Conservation (phyloP, 2,797 vertebrate genomes). For the Darevskia mixta region DNA sequence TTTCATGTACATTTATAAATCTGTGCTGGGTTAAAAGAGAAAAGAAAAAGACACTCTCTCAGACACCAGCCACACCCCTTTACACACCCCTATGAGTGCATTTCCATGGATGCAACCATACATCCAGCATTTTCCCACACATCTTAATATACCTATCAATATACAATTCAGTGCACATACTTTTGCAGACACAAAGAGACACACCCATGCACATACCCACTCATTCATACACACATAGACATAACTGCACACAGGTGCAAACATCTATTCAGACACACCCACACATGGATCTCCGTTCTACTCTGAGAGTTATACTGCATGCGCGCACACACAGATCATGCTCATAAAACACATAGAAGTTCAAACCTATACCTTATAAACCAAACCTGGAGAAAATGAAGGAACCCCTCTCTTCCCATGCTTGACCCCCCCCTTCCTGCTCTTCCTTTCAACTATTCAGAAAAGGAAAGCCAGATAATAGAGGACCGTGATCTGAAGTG, state of each 20-base stretch:
- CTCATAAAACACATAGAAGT: constrained; percentile 22
- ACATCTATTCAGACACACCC: background rate
- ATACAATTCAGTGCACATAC: constrained; percentile 13
- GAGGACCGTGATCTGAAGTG: constrained; percentile 43
- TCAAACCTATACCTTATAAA: constrained; percentile 41
- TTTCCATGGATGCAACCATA: background rate
- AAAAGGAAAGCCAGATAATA: constrained; percentile 8
- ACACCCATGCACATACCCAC: background rate
- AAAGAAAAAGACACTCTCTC: background rate
- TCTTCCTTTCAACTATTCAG: constrained; percentile 44
- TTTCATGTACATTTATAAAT: constrained; percentile 13
- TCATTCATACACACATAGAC: constrained; percentile 24
- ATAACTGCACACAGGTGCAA: background rate
- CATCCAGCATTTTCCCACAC: background rate
- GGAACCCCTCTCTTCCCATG: constrained; percentile 30
- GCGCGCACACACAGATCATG: background rate
- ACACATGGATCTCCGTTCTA: constrained; percentile 11
- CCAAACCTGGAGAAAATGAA: constrained; percentile 43
- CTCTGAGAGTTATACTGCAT: background rate
- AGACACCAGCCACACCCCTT: constrained; percentile 62
- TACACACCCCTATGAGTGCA: background rate
- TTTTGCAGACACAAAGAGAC: constrained; percentile 40
- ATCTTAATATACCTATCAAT: background rate
- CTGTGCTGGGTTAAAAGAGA: constrained; percentile 41
- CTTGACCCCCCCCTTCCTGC: constrained; percentile 40